Base-by-base conservation (phyloP, 37 sponge, comb jelly and placozoan species). In the Hormiphora californensis region DNA sequence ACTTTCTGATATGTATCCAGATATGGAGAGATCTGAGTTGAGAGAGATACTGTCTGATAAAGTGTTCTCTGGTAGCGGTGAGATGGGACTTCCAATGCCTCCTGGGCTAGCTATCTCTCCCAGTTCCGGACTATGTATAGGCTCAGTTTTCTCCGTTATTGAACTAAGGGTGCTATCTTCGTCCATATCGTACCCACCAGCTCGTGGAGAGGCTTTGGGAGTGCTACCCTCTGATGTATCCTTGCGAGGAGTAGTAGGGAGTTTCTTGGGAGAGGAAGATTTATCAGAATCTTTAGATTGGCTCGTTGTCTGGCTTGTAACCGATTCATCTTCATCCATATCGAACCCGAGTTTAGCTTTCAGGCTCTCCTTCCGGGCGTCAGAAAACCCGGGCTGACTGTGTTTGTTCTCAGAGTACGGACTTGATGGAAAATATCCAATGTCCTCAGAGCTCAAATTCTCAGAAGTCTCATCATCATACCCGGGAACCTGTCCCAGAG, bases 161-260 rank as follows among this genome's bases (percentile, higher is more conserved):
- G 81, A 73, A 17, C 81, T 73, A 23, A 73, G 22, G 27, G 81
- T 73, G 46, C 81, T 73, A 39, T 73, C 81, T n/a, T 73, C 81
- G 25, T 73, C 81, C 8, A 73, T 3, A 9, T 15, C 8, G 23
- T 73, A 73, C 2, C 81, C 81, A 3, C 12, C 44, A 2, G 12
- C 81, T 73, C 81, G 40, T 40, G 81, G 81, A n/a, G 81, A 73
- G 21, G 81, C 81, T 73, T 73, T 73, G 2, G 81, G 81, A 3
- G 81, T 73, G 46, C 81, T 73, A 19, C 44, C 81, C 43, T 73
- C 81, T 25, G 81, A 73, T 43, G 46, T 41, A 36, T 33, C 35
- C 22, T 36, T 73, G 19, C 81, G 35, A 15, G 81, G 81, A 27
- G 81, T 73, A 43, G 81, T 15, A 3, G 81, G 81, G 4, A 73